phyloP scores from a whole-genome alignment of 1,140 invertebrate species.

The Leguminivora glycinivorella region DNA sequence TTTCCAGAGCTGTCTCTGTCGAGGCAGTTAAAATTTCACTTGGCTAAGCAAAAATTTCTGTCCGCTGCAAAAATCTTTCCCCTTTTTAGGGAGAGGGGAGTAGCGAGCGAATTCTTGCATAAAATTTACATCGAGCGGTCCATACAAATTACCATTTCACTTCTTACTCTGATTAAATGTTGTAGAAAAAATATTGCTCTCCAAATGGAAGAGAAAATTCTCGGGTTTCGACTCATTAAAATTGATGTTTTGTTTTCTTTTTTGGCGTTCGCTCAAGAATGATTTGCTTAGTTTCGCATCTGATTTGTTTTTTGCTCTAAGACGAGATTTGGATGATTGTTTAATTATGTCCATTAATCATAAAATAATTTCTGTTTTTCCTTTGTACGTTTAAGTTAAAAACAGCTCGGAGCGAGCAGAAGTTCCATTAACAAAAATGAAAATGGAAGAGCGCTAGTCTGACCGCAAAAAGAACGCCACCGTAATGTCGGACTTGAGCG shows the following conservation, averaged over 20 bases:
- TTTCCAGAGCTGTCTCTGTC: slow-evolving; percentile 73
- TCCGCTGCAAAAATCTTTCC: slow-evolving; percentile 76
- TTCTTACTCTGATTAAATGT: slow-evolving; percentile 79
- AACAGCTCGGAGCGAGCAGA: slow-evolving; percentile 34
- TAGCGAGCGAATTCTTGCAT: slow-evolving; percentile 72
- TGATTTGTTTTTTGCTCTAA: slow-evolving; percentile 41
- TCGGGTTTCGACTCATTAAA: slow-evolving; percentile 76
- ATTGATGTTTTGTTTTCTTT: slow-evolving; percentile 74
- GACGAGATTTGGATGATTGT: slow-evolving; percentile 29
- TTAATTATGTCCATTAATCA: slow-evolving; percentile 37
- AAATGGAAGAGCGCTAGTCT: slow-evolving; percentile 29
- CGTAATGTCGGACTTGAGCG: slow-evolving; percentile 47
- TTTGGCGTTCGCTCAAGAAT: slow-evolving; percentile 43
- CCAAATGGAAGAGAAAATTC: slow-evolving; percentile 76
- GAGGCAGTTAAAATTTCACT: slow-evolving; percentile 78
- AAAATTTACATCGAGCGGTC: slow-evolving; percentile 78
- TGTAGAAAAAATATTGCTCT: slow-evolving; percentile 78
- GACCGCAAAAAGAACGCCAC: slow-evolving; percentile 35
- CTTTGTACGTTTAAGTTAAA: slow-evolving; percentile 39
- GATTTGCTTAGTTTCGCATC: slow-evolving; percentile 59
- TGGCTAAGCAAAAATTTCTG: slow-evolving; percentile 78
- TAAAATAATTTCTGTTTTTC: slow-evolving; percentile 37
- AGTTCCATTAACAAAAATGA: slow-evolving; percentile 30
- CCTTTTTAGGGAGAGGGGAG: slow-evolving; percentile 70
- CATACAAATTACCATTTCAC: slow-evolving; percentile 79